Evolutionary conservation across 2,797 vertebrate genomes (phyloP).

Genomic region (Momotus momota): DNA sequence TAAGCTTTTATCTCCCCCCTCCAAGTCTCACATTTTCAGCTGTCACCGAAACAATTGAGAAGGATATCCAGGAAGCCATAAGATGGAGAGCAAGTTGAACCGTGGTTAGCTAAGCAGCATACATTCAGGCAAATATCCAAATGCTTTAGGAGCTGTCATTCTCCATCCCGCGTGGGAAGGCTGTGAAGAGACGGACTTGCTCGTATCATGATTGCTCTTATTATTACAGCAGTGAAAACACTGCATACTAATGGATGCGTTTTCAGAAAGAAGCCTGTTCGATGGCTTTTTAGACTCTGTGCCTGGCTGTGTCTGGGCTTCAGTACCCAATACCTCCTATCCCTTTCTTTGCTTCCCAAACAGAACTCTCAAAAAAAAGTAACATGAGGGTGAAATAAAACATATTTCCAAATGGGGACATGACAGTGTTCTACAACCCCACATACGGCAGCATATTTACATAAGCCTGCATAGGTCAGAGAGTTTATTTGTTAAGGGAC

Average conservation of each 20-base stretch:
- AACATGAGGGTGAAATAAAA: slow-evolving; percentile 59
- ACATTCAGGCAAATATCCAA: slow-evolving; percentile 62
- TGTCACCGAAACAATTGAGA: slow-evolving; percentile 60
- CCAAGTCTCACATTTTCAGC: slow-evolving; percentile 54
- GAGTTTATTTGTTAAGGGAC: slow-evolving; percentile 83
- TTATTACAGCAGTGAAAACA: slow-evolving; percentile 42
- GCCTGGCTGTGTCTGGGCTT: slow-evolving; percentile 47
- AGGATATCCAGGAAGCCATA: slow-evolving; percentile 57
- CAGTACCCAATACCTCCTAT: not conserved
- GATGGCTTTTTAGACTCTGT: slow-evolving; percentile 29
- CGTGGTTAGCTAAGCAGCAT: slow-evolving; percentile 9
- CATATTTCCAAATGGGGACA: slow-evolving; percentile 74
- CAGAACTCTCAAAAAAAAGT: slow-evolving; percentile 52
- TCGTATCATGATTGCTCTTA: slow-evolving; percentile 36
- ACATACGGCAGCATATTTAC: slow-evolving; percentile 76
- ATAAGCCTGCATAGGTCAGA: slow-evolving; percentile 79
- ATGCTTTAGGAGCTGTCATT: slow-evolving; percentile 45
- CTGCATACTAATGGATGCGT: slow-evolving; percentile 20
- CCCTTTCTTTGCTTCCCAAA: slow-evolving; percentile 35
- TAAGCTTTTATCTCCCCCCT: slow-evolving; percentile 45
- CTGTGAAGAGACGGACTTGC: slow-evolving; percentile 33
- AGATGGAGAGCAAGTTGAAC: slow-evolving; percentile 48
- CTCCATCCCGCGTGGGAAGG: slow-evolving; percentile 3
- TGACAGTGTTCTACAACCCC: slow-evolving; percentile 51
- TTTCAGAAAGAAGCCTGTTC: slow-evolving; percentile 37